Evolutionary conservation across 2,797 vertebrate genomes (phyloP).

Genomic region (Mus spretus): DNA sequence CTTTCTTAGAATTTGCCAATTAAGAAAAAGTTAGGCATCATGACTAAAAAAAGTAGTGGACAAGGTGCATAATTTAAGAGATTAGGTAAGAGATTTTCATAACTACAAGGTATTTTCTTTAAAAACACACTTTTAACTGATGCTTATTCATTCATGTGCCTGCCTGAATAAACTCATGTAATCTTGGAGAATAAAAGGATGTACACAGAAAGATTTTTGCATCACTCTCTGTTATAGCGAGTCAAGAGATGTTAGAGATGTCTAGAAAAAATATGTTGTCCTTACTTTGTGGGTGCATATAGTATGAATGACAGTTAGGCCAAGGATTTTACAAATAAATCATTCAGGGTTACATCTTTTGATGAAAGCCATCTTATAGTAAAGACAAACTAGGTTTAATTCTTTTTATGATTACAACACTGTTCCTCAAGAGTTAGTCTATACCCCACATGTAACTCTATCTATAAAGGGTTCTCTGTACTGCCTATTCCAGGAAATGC

Average conservation of each 20-base stretch:
- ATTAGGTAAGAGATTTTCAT: neutral
- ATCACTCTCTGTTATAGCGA: neutral
- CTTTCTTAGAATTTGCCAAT: neutral
- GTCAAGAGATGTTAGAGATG: neutral
- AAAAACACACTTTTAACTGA: neutral
- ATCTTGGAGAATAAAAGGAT: neutral
- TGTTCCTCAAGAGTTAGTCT: neutral
- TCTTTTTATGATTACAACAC: neutral
- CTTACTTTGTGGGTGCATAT: neutral
- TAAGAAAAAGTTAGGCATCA: neutral
- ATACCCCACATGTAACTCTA: neutral
- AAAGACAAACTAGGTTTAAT: neutral
- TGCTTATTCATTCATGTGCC: neutral
- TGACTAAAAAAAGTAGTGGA: neutral
- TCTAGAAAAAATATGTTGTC: neutral
- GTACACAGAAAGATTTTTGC: neutral
- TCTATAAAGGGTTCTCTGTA: neutral
- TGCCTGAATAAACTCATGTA: neutral
- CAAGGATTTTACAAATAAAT: slow-evolving; percentile 39
- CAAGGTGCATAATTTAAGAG: neutral
- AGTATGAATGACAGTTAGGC: neutral
- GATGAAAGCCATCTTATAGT: neutral
- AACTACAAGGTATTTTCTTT: neutral
- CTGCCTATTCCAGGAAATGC: neutral
- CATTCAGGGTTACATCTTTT: neutral